Evolutionary conservation across 2,113 vertebrate species (phyloP).

Genomic region (Elephantulus edwardii): DNA sequence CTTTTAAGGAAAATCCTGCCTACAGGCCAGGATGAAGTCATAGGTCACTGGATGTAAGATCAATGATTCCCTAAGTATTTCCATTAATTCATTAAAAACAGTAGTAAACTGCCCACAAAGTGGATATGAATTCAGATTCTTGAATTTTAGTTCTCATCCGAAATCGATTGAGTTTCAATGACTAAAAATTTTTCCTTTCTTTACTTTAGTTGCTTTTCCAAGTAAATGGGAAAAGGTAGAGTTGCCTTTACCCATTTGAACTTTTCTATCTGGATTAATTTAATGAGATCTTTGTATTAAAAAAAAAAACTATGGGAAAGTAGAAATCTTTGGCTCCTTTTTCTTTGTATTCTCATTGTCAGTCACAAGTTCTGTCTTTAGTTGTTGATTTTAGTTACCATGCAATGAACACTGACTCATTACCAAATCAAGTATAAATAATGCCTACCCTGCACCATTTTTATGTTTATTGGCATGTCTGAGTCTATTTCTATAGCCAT

Average conservation of each 20-base stretch:
- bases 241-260: neutral
- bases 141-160: conserved; percentile 8
- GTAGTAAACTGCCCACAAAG: conserved; percentile 34
- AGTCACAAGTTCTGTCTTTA: neutral
- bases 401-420: neutral
- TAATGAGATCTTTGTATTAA: neutral
- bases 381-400: neutral
- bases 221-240: neutral
- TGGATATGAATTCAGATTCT: neutral
- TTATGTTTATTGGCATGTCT: neutral
- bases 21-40: conserved; percentile 59
- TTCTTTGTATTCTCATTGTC: neutral
- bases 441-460: neutral
- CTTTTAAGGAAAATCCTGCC: conserved; percentile 65
- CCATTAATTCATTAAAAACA: conserved; percentile 70
- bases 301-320: neutral
- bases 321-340: neutral
- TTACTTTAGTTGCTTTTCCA: neutral
- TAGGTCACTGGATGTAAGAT: conserved; percentile 59
- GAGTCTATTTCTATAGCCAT: neutral
- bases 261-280: conserved; percentile 30
- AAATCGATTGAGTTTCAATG: neutral
- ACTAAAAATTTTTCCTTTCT: neutral
- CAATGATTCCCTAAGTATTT: conserved; percentile 60
- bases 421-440: neutral